A percentile compares a stretch with the other conserved stretches of the same genome.
Conservation (phyloP, 2,797 vertebrate species). For the Prionace glauca region DNA sequence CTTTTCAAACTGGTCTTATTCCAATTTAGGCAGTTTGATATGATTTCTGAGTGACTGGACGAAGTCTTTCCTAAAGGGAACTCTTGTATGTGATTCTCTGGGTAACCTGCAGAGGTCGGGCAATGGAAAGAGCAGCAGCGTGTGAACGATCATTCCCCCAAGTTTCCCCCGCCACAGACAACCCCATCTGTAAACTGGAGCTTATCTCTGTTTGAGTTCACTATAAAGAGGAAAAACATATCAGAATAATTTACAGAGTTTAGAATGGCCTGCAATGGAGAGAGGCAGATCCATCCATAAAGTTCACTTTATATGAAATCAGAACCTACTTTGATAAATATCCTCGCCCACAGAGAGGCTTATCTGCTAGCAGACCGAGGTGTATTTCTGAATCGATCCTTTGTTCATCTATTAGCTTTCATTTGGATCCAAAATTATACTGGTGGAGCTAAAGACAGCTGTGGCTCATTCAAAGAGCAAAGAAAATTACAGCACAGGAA, state of each 20-base stretch:
- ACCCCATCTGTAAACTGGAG: background rate
- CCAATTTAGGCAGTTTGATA: background rate
- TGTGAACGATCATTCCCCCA: background rate
- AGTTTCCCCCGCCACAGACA: too few relatives aligned
- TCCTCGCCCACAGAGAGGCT: background rate
- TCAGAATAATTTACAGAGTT: background rate
- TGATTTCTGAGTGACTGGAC: background rate
- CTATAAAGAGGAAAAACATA: background rate
- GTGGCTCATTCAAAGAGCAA: background rate
- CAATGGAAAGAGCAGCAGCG: background rate
- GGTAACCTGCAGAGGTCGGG: constrained; percentile 33
- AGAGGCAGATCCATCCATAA: background rate
- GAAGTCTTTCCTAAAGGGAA: background rate
- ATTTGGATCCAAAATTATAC: background rate
- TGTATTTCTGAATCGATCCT: background rate
- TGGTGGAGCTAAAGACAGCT: background rate
- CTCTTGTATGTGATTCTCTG: background rate
- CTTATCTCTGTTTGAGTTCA: constrained; percentile 17
- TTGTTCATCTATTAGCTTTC: background rate
- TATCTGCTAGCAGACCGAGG: background rate
- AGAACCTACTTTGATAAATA: background rate
- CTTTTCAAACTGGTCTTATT: background rate
- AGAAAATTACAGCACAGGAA: too few relatives aligned
- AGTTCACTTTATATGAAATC: background rate
- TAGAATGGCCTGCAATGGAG: background rate